These are phyloP conservation scores for Drosophila hamatofila DNA, from an alignment of 2,888 invertebrate genomes.

Conservation along the genomic window DNA sequence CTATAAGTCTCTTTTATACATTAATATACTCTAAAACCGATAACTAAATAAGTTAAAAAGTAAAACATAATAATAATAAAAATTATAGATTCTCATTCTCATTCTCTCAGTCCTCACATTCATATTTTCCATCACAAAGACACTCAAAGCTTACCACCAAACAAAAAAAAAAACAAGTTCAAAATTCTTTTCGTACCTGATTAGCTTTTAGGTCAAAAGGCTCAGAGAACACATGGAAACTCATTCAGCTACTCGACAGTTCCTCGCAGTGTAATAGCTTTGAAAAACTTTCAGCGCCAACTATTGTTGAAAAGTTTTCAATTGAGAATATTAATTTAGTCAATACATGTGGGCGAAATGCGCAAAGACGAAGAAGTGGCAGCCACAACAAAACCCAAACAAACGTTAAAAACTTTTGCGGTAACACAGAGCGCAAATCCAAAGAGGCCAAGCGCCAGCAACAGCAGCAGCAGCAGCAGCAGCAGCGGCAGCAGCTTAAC, in stretches of 20 bases:
- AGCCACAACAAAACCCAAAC: conserved; percentile 64
- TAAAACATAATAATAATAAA: too few relatives aligned
- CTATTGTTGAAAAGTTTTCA: conserved; percentile 81
- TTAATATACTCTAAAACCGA: too few relatives aligned
- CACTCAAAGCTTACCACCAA: not conserved
- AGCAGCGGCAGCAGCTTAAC: conserved; percentile 18
- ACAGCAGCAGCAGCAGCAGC: conserved; percentile 14
- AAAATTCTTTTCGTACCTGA: not conserved
- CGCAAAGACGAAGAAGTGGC: conserved; percentile 57
- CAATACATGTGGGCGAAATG: conserved; percentile 79
- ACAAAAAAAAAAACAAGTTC: not conserved
- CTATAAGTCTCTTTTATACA: too few relatives aligned
- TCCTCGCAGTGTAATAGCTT: conserved; percentile 73
- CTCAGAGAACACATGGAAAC: not conserved
- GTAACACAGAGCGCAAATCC: conserved; percentile 68
- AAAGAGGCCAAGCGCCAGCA: conserved; percentile 46
- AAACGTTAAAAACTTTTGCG: conserved; percentile 78
- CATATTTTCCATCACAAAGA: too few relatives aligned
- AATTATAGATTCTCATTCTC: too few relatives aligned
- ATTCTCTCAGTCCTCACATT: too few relatives aligned
- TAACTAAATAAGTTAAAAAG: too few relatives aligned
- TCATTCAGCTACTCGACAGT: not conserved
- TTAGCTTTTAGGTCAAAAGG: not conserved
- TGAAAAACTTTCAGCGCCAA: conserved; percentile 70
- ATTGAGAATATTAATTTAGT: conserved; percentile 82